A percentile compares a stretch with the other conserved stretches of the same genome.
These are phyloP conservation scores for Solenopsis invicta DNA, from an alignment of 1,140 invertebrate genomes.

Conservation along the genomic window DNA sequence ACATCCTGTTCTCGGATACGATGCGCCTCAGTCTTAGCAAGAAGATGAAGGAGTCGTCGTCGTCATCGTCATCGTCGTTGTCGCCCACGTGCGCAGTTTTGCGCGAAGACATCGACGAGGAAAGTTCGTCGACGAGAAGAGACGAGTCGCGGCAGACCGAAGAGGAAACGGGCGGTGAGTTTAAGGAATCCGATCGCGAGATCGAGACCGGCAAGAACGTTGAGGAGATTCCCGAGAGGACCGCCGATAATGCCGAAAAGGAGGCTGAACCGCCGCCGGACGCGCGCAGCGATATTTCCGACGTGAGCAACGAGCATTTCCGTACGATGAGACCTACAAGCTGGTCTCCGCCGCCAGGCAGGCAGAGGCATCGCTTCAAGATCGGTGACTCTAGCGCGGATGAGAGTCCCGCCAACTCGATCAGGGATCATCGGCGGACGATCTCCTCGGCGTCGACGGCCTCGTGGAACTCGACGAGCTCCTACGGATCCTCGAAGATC, in stretches of 20 bases:
- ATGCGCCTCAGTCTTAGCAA: constrained; percentile 92
- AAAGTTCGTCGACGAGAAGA: background rate
- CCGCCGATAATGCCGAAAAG: constrained; percentile 17
- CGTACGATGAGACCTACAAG: constrained; percentile 83
- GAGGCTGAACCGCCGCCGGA: constrained; percentile 13
- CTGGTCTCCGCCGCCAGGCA: constrained; percentile 84
- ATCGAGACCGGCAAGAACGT: constrained; percentile 3
- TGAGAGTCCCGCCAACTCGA: background rate
- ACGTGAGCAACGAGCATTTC: constrained; percentile 77
- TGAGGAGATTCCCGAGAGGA: constrained; percentile 7
- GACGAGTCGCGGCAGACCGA: background rate
- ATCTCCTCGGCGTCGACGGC: constrained; percentile 60
- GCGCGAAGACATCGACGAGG: background rate
- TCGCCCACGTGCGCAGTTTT: background rate
- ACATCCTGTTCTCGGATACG: constrained; percentile 89
- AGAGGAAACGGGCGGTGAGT: background rate
- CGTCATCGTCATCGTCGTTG: background rate
- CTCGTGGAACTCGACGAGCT: constrained; percentile 74
- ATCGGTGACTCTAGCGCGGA: background rate
- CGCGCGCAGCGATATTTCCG: constrained; percentile 72
- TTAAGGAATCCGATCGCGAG: background rate
- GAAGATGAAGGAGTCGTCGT: constrained; percentile 79
- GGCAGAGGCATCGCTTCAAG: constrained; percentile 74
- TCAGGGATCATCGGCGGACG: constrained; percentile 51
- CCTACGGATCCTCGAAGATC: constrained; percentile 76